phyloP scores from a whole-genome alignment of 2,888 invertebrate genomes.

The Chironomus tentans region DNA sequence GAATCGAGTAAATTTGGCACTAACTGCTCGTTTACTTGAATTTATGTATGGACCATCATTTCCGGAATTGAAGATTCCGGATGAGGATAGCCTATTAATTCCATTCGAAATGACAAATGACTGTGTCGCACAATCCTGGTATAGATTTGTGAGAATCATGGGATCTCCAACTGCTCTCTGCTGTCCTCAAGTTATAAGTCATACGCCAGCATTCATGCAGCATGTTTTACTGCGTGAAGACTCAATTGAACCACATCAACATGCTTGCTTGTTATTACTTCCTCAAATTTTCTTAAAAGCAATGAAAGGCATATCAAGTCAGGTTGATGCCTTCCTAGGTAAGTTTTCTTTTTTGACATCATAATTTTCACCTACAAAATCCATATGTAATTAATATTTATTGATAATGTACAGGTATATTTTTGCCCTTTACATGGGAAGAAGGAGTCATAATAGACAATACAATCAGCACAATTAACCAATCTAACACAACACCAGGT shows the following conservation, averaged over 20 bases:
- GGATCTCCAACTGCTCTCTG: conserved; percentile 92
- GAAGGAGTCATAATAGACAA: conserved; percentile 21
- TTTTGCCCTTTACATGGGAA: conserved; percentile 14
- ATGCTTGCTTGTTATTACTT: conserved; percentile 72
- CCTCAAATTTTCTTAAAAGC: conserved; percentile 89
- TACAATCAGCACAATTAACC: conserved; percentile 16
- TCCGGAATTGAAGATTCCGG: conserved; percentile 70
- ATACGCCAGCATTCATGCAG: conserved; percentile 57
- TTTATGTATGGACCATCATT: conserved; percentile 84
- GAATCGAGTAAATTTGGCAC: conserved; percentile 83
- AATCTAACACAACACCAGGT: conserved; percentile 13
- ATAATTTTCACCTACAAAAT: background rate
- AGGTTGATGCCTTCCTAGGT: conserved; percentile 95
- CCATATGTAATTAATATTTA: background rate
- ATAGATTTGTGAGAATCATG: conserved; percentile 84
- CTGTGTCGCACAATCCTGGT: conserved; percentile 92
- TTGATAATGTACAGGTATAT: conserved; percentile 15
- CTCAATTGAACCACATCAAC: conserved; percentile 80
- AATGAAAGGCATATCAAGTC: conserved; percentile 83
- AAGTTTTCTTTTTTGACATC: conserved; percentile 34
- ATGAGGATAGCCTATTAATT: conserved; percentile 75
- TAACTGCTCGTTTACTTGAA: conserved; percentile 72
- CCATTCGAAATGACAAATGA: conserved; percentile 79
- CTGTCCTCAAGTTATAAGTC: conserved; percentile 66
- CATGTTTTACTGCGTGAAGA: conserved; percentile 73